These are phyloP conservation scores for Megalopta genalis DNA, from an alignment of 1,140 invertebrate genomes.

Conservation along the genomic window DNA sequence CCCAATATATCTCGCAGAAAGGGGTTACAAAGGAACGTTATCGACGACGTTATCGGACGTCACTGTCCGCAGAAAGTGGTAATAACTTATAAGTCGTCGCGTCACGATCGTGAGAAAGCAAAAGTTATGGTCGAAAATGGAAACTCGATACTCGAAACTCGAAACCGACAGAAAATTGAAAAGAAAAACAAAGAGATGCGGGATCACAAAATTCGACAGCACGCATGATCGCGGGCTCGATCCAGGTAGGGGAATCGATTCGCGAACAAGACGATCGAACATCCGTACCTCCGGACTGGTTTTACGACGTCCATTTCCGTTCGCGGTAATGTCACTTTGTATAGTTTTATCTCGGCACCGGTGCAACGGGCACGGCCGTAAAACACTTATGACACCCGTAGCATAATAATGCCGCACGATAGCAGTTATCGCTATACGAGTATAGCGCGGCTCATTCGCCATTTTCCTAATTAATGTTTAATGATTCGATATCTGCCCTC, in stretches of 20 bases:
- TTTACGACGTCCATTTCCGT: constrained; percentile 58
- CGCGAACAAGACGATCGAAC: constrained; percentile 13
- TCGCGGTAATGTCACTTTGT: constrained; percentile 54
- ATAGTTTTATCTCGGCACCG: constrained; percentile 57
- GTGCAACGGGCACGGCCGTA: constrained; percentile 58
- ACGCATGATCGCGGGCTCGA: too few species aligned
- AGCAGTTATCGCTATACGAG: constrained; percentile 61
- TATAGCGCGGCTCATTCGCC: constrained; percentile 57
- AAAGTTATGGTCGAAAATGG: neutral
- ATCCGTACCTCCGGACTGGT: constrained; percentile 35
- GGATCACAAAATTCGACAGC: too few species aligned
- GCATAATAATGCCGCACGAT: constrained; percentile 67
- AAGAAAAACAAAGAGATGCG: neutral
- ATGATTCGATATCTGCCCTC: constrained; percentile 64
- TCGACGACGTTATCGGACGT: neutral
- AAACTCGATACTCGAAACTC: too few species aligned
- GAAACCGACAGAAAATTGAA: neutral
- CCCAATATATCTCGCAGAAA: too few species aligned
- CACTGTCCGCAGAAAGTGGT: constrained; percentile 22
- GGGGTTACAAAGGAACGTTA: neutral
- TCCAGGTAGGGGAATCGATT: constrained; percentile 29
- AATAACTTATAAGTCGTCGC: constrained; percentile 17
- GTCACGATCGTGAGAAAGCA: constrained; percentile 45
- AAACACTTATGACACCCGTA: constrained; percentile 69
- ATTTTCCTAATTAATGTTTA: constrained; percentile 72